Evolutionary conservation across 2,888 invertebrate species (phyloP).

Genomic region (Reticulitermes lucifugus): DNA sequence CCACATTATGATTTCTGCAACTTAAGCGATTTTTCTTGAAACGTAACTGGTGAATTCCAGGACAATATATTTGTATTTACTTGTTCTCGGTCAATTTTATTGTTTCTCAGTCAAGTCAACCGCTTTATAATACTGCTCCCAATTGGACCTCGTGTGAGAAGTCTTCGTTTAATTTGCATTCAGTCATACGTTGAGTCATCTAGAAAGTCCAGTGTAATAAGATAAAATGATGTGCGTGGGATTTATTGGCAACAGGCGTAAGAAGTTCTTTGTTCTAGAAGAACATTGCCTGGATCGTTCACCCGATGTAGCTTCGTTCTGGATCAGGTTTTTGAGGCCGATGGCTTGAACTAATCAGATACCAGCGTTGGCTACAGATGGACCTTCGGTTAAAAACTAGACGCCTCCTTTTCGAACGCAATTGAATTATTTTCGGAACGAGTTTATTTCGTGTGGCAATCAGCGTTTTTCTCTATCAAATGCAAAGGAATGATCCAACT

Average conservation of each 20-base stretch:
- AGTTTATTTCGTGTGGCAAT: too few relatives aligned
- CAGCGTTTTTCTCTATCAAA: too few relatives aligned
- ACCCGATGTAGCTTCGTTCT: neutral
- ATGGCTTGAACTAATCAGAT: slow-evolving; percentile 14
- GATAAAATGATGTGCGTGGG: slow-evolving; percentile 10
- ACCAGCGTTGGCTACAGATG: neutral
- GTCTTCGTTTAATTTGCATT: neutral
- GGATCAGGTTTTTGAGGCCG: slow-evolving; percentile 7
- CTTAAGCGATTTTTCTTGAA: too few relatives aligned
- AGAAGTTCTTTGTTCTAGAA: neutral
- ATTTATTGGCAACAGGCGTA: neutral
- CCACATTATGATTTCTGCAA: too few relatives aligned
- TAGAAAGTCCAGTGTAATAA: neutral
- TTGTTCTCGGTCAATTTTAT: too few relatives aligned
- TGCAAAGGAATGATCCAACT: too few relatives aligned
- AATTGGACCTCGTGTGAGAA: neutral
- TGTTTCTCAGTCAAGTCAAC: too few relatives aligned
- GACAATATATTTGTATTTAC: too few relatives aligned
- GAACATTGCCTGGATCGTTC: slow-evolving; percentile 1
- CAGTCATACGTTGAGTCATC: neutral
- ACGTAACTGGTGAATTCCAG: too few relatives aligned
- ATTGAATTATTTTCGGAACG: too few relatives aligned
- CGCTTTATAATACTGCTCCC: neutral
- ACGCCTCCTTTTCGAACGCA: too few relatives aligned
- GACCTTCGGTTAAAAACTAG: neutral